Evolutionary conservation across 2,113 vertebrate species (phyloP).

Genomic region (Carassius carassius): DNA sequence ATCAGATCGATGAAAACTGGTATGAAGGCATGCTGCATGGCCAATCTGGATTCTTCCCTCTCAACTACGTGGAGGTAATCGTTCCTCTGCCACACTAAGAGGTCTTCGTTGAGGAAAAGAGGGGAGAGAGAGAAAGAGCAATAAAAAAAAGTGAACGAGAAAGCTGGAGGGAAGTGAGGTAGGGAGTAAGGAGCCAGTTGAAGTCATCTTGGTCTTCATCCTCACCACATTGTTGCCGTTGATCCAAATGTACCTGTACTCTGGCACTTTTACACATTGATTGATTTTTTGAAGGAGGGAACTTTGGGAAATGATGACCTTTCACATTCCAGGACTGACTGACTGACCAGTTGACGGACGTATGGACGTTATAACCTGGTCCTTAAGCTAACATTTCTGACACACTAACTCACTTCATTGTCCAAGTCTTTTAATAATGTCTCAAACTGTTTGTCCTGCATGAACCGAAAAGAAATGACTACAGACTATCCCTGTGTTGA

Average conservation of each 20-base stretch:
- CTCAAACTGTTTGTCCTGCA: background rate
- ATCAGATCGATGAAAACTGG: constrained; percentile 99
- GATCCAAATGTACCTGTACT: constrained; percentile 55
- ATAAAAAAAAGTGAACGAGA: constrained; percentile 47
- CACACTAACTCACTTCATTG: constrained; percentile 24
- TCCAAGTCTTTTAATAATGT: background rate
- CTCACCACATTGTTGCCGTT: constrained; percentile 58
- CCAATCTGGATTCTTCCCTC: constrained; percentile 96
- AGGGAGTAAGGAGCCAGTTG: constrained; percentile 50
- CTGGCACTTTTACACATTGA: constrained; percentile 64
- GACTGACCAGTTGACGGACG: constrained; percentile 4
- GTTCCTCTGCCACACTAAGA: constrained; percentile 90
- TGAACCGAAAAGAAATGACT: background rate
- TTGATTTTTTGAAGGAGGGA: constrained; percentile 49
- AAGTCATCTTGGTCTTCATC: constrained; percentile 58
- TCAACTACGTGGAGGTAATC: constrained; percentile 96
- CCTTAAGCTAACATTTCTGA: constrained; percentile 20
- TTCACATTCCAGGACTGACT: constrained; percentile 64
- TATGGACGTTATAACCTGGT: constrained; percentile 8
- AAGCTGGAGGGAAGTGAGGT: constrained; percentile 48
- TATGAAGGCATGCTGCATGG: constrained; percentile 94
- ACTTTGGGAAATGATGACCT: constrained; percentile 53
- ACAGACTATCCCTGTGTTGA: background rate
- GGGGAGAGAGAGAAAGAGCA: constrained; percentile 5
- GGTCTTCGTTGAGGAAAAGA: background rate